Percentiles rank a stretch among this genome's conserved stretches.
These are phyloP conservation scores for Papilio glaucus DNA, from an alignment of 1,140 invertebrate species.

Conservation along the genomic window DNA sequence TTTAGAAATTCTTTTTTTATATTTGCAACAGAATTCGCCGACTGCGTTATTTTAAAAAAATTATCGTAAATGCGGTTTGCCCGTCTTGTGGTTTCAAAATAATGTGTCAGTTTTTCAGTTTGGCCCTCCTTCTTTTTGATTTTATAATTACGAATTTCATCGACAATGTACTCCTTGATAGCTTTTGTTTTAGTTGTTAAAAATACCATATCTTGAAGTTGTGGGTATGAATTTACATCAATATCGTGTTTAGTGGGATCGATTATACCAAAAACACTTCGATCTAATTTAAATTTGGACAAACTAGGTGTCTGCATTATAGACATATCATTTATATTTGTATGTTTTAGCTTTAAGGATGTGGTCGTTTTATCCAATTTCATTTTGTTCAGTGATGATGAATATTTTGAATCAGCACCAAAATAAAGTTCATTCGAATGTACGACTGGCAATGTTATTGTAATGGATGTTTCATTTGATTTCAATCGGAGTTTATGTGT, in stretches of 20 bases:
- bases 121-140: not conserved
- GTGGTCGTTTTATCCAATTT: not conserved
- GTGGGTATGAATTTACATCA: not conserved
- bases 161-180: not conserved
- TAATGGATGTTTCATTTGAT: not conserved
- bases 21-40: not conserved
- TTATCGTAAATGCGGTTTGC: slow-evolving; percentile 12
- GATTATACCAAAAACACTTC: not conserved
- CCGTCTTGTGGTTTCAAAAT: slow-evolving; percentile 4
- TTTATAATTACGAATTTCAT: not conserved
- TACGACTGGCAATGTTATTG: not conserved
- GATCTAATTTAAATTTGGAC: not conserved
- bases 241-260: not conserved
- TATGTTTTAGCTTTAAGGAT: not conserved
- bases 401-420: not conserved
- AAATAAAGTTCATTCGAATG: not conserved
- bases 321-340: not conserved
- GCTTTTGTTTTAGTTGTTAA: not conserved
- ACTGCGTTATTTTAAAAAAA: slow-evolving; percentile 7
- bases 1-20: not conserved
- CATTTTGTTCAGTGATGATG: not conserved
- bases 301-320: not conserved
- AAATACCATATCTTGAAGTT: not conserved
- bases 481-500: not conserved
- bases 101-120: not conserved